Conservation (phyloP, 1,140 invertebrate genomes). For the Lucilia cuprina region DNA sequence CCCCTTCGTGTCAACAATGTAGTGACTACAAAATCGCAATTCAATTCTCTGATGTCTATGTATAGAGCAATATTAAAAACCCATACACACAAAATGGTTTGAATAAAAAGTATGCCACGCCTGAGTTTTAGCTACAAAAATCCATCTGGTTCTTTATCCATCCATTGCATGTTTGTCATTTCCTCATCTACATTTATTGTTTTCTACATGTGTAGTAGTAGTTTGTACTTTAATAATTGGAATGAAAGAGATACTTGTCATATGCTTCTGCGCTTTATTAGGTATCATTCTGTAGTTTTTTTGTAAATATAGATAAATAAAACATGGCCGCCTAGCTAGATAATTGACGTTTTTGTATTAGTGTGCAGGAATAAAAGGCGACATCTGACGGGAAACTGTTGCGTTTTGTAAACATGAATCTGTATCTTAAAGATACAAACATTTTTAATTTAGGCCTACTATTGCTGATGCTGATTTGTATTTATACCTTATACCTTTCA, state of each 20-base stretch:
- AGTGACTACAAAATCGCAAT: background rate
- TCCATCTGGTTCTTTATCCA: too few relatives aligned
- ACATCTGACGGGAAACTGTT: conserved; percentile 29
- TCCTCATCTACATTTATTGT: background rate
- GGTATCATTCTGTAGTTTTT: background rate
- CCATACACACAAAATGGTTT: background rate
- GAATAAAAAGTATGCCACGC: background rate
- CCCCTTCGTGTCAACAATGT: background rate
- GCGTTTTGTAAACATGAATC: background rate
- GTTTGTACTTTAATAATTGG: background rate
- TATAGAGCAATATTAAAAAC: background rate
- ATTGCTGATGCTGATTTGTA: conserved; percentile 17
- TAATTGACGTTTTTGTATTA: background rate
- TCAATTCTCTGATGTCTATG: too few relatives aligned
- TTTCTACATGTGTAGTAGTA: background rate
- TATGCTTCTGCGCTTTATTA: background rate
- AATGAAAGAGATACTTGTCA: background rate
- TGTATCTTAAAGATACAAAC: conserved; percentile 26
- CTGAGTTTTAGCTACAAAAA: background rate
- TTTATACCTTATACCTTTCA: background rate
- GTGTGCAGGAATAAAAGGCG: background rate
- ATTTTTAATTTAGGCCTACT: background rate
- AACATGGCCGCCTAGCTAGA: conserved; percentile 19
- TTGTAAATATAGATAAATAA: conserved; percentile 31
- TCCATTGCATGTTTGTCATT: background rate